Evolutionary conservation across 2,113 vertebrate species (phyloP), one percentile per base, ranked within the genome.

Genomic region (Prunella fulvescens): DNA sequence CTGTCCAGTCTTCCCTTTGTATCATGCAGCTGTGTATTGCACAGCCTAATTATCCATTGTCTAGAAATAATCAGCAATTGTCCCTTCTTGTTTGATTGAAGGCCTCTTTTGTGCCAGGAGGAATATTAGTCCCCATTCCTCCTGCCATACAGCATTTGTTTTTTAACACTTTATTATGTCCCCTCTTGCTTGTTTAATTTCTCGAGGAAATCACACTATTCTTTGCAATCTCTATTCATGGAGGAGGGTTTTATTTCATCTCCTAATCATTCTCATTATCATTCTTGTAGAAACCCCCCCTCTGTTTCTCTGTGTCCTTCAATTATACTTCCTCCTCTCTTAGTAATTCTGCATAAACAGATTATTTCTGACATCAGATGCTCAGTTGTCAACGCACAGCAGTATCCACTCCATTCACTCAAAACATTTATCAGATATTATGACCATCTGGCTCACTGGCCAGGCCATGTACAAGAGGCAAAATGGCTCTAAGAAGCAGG

Each of bases 21-120:
- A 48, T 58, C 48, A 37, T 74, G 94, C 96, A 97, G 96, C 96
- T 97, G 96, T 92, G 92, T 64, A 81, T 81, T 88, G 76, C 64
- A 84, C 64, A 74, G 76, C 31, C 51, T 96, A 95, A 97, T 94
- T 94, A 92, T 94, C 83, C 83, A 92, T 97, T 95, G 96, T 97
- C 60, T 91, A 51, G 92, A 91, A 92, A 97, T 86, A 96, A 94
- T 88, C 60, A 90, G 88, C 91, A 94, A 88, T 97, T 97, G 92
- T 96, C 76, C 60, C 13, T 92, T 95, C 56, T 92, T 86, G 69
- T 86, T 93, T 96, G 80, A 97, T 93, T 96, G 86, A 95, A 92
- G 80, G 86, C 44, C 47, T 86, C 35, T 58, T 93, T 91, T 92
- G 42, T 92, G 60, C 51, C 8, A 37, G 33, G 24, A 60, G 69